A percentile compares a stretch with the other conserved stretches of the same genome.
Evolutionary conservation across 2,888 invertebrate genomes (phyloP).

Genomic region (Metalampra italica): DNA sequence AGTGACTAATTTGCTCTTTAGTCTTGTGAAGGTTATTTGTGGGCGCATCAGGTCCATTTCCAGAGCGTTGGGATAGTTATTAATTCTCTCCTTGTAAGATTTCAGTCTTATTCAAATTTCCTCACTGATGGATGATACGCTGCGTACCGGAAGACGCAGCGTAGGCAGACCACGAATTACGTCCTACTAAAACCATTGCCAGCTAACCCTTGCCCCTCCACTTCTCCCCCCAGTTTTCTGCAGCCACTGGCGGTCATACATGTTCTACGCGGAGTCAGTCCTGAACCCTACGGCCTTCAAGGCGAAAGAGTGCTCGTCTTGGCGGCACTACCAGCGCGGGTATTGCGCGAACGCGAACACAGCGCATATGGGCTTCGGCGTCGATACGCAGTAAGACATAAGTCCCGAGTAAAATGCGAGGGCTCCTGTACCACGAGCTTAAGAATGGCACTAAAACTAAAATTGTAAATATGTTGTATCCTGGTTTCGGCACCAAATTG

Average conservation of each 20-base stretch:
- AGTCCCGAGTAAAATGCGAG: background rate
- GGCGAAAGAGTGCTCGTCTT: constrained; percentile 65
- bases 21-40: too few relatives aligned
- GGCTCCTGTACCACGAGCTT: background rate
- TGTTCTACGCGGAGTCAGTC: constrained; percentile 79
- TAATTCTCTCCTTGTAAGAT: too few relatives aligned
- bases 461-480: background rate
- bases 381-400: constrained; percentile 58
- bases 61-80: too few relatives aligned
- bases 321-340: constrained; percentile 63
- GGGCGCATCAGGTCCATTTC: too few relatives aligned
- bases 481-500: background rate
- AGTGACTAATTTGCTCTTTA: too few relatives aligned
- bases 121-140: too few relatives aligned
- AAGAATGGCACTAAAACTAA: background rate
- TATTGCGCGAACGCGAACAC: constrained; percentile 48
- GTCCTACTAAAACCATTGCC: background rate
- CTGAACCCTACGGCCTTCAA: constrained; percentile 67
- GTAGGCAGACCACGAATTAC: too few relatives aligned
- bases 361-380: constrained; percentile 70
- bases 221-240: constrained; percentile 71
- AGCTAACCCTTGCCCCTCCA: background rate
- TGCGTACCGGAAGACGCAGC: too few relatives aligned
- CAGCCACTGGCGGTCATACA: constrained; percentile 82
- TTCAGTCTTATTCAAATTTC: too few relatives aligned